These are phyloP conservation scores for Eristalis tenax DNA, from an alignment of 2,888 invertebrate genomes.

Conservation along the genomic window DNA sequence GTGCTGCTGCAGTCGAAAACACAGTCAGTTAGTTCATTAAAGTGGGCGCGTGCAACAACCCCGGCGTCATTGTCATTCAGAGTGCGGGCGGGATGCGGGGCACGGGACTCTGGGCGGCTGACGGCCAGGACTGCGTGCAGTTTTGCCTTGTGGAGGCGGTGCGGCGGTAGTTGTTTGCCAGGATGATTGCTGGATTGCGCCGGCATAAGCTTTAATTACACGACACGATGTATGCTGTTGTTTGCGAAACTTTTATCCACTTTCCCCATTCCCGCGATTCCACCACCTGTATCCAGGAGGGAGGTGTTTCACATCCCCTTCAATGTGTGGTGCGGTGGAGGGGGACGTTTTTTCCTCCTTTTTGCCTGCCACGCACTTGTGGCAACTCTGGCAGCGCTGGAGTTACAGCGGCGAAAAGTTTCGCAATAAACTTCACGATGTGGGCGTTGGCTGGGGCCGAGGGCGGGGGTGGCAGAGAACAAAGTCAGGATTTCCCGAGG, in stretches of 20 bases:
- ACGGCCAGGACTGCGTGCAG: constrained; percentile 41
- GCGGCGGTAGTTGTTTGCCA: constrained; percentile 34
- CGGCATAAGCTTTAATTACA: constrained; percentile 63
- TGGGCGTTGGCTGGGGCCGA: neutral
- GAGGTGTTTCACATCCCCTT: neutral
- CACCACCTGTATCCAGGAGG: neutral
- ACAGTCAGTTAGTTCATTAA: constrained; percentile 61
- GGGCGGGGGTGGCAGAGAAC: neutral
- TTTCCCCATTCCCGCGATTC: neutral
- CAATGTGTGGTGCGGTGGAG: neutral
- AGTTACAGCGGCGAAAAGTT: constrained; percentile 57
- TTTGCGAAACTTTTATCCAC: constrained; percentile 39
- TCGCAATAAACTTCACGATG: constrained; percentile 44
- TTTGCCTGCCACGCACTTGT: neutral
- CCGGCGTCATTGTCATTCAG: constrained; percentile 56
- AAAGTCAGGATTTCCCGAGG: constrained; percentile 6
- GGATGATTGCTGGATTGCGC: constrained; percentile 55
- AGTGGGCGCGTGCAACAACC: constrained; percentile 67
- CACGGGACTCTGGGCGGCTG: neutral
- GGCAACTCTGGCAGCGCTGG: constrained; percentile 21
- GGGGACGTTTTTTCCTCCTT: neutral
- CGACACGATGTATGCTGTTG: constrained; percentile 52
- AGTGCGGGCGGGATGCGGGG: neutral
- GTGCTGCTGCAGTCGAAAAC: constrained; percentile 18
- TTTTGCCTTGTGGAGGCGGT: constrained; percentile 25